Evolutionary conservation across 2,888 invertebrate genomes (phyloP).

Genomic region (Camponotus fellah): DNA sequence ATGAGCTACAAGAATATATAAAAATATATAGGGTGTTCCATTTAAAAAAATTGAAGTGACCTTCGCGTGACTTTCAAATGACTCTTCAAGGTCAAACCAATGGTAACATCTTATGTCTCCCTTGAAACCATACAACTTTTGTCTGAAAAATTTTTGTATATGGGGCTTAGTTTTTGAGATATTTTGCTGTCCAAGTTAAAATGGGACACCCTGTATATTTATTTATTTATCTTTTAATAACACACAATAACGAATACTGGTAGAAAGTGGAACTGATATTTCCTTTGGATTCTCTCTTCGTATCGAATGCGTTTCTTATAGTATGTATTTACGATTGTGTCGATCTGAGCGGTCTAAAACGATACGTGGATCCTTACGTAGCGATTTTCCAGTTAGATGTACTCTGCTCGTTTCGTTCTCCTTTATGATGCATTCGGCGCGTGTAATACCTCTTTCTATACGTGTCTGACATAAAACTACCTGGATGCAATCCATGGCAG

Average conservation of each 20-base stretch:
- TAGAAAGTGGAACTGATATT: background rate
- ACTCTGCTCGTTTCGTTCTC: slow-evolving; percentile 21
- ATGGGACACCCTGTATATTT: too few relatives aligned
- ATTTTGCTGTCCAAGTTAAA: too few relatives aligned
- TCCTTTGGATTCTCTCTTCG: background rate
- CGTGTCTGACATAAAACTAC: slow-evolving; percentile 31
- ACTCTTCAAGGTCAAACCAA: too few relatives aligned
- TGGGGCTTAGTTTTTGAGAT: too few relatives aligned
- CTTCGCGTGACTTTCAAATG: too few relatives aligned
- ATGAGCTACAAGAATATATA: too few relatives aligned
- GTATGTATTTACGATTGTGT: background rate
- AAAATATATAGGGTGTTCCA: too few relatives aligned
- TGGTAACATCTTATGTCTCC: too few relatives aligned
- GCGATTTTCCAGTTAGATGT: background rate
- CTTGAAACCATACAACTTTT: too few relatives aligned
- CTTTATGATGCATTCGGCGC: slow-evolving; percentile 46
- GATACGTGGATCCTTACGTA: background rate
- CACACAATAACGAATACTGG: background rate
- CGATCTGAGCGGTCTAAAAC: background rate
- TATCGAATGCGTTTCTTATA: background rate
- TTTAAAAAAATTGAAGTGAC: too few relatives aligned
- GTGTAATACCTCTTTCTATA: slow-evolving; percentile 13
- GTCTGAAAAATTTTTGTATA: too few relatives aligned
- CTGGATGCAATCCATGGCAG: background rate
- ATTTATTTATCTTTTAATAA: slow-evolving; percentile 1